Base-by-base conservation (phyloP, 2,797 vertebrate genomes). In the Champsocephalus gunnari region DNA sequence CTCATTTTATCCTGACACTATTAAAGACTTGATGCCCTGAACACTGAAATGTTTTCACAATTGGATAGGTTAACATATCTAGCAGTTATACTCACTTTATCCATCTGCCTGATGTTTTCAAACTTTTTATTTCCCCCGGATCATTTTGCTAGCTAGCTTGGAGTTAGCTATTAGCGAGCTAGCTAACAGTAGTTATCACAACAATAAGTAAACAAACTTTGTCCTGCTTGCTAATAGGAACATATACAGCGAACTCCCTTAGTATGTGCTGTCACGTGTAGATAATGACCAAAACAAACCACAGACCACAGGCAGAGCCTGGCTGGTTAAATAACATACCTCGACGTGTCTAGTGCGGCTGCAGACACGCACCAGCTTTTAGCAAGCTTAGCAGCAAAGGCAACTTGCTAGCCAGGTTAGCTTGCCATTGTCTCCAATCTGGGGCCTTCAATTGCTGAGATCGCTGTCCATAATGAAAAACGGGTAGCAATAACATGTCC, bases 361-460 rank as follows among this genome's bases (percentile, higher is more conserved):
- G 75, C 86, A 73, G 51, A 85, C 73, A 71, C 56, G 17, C 64
- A 78, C 70, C 72, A 70, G 86, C 79, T 66, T 65, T 61, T 45
- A 89, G 86, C 89, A 58, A 85, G 84, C 86, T 87, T 78, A 89
- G 87, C 83, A 81, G 83, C 85, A 48, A 43, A 78, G 19, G 24
- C 73, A 72, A 74, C 63, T 66, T 11, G 89, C 86, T 88, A 89
- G 90, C 84, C 58, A 24, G 56, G 73, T 74, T 93, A 90, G 88
- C 92, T 65, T 65, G 84, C 89, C 89, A 89, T 91, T 92, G 90
- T 92, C 83, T 90, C 84, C 86, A 72, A 56, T 64, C 69, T 80
- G 86, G 70, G 91, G 93, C 92, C 93, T 92, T 84, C 88, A 87
- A 32, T 88, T 88, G 82, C 88, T 89, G 73, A 91, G 87, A 83